phyloP scores from a whole-genome alignment of 2,797 vertebrate genomes.

The Pagetopsis macropterus region DNA sequence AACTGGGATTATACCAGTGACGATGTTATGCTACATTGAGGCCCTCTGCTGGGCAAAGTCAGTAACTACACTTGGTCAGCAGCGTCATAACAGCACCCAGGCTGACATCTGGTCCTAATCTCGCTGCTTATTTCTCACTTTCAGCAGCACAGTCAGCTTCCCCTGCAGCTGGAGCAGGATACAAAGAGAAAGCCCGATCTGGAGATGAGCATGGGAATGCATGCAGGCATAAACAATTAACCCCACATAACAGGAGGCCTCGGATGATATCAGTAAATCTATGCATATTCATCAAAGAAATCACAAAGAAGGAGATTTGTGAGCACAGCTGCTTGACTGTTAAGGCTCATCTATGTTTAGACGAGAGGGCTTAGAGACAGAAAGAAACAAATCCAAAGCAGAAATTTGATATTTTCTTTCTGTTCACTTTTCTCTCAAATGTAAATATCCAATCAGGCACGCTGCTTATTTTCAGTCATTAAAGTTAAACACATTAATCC shows the following conservation, averaged over 20 bases:
- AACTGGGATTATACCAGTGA: background rate
- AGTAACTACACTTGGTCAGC: slow-evolving; percentile 17
- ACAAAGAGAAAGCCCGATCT: slow-evolving; percentile 28
- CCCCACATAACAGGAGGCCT: slow-evolving; percentile 43
- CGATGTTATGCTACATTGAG: slow-evolving; percentile 11
- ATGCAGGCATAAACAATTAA: slow-evolving; percentile 49
- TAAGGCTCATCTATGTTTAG: slow-evolving; percentile 36
- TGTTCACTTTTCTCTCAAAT: slow-evolving; percentile 11
- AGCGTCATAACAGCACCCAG: slow-evolving; percentile 6
- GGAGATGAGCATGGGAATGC: slow-evolving; percentile 38
- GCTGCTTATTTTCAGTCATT: slow-evolving; percentile 10
- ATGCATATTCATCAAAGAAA: slow-evolving; percentile 55
- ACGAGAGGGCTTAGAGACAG: slow-evolving; percentile 19
- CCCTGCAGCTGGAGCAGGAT: slow-evolving; percentile 45
- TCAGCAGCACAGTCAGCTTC: slow-evolving; percentile 36
- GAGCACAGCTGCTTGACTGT: slow-evolving; percentile 42
- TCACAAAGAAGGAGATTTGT: slow-evolving; percentile 33
- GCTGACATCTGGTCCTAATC: slow-evolving; percentile 64
- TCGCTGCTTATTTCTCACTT: slow-evolving; percentile 52
- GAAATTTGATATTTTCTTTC: slow-evolving; percentile 17
- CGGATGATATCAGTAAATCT: slow-evolving; percentile 40
- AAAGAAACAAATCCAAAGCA: slow-evolving; percentile 32
- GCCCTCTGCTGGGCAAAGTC: slow-evolving; percentile 60
- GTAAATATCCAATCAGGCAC: slow-evolving; percentile 1
- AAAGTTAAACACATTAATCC: slow-evolving; percentile 4